phyloP scores from a whole-genome alignment of 92 coral and sea anemone genomes.

The Chrysogorgia sp. region DNA sequence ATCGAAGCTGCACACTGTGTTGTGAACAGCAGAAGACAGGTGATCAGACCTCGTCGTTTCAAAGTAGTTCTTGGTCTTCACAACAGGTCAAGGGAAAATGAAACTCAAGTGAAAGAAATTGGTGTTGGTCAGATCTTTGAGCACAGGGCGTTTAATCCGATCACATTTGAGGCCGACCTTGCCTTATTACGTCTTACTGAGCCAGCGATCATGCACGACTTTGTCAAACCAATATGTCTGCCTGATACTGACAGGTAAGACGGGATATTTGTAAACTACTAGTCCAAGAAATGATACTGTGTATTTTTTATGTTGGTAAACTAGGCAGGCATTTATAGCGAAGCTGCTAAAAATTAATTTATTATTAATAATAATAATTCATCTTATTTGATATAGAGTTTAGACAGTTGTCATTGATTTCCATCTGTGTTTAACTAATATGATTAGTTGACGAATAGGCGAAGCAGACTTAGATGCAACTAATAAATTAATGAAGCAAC shows the following conservation, averaged over 20 bases:
- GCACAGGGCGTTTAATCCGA: constrained; percentile 64
- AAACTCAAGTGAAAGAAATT: constrained; percentile 74
- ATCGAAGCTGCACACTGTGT: constrained; percentile 93
- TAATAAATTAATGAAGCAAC: no score
- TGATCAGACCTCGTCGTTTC: constrained; percentile 40
- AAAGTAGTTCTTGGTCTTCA: constrained; percentile 76
- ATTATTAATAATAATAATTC: no score
- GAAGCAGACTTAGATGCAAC: no score
- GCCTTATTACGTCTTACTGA: constrained; percentile 80
- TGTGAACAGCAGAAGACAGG: constrained; percentile 49
- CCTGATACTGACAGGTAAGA: constrained; percentile 76
- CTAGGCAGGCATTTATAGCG: no score
- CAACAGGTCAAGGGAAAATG: constrained; percentile 60
- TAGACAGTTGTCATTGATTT: no score
- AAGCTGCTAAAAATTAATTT: no score
- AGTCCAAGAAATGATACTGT: no score
- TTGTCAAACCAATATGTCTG: constrained; percentile 84
- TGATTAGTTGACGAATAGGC: no score
- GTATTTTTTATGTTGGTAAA: no score
- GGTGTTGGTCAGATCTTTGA: constrained; percentile 70
- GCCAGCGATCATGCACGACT: constrained; percentile 69
- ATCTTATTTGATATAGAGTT: no score
- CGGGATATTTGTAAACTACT: not conserved
- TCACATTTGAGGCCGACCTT: constrained; percentile 77
- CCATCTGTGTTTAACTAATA: no score